phyloP scores from a whole-genome alignment of 2,113 vertebrate genomes.

The Anhinga rufa region DNA sequence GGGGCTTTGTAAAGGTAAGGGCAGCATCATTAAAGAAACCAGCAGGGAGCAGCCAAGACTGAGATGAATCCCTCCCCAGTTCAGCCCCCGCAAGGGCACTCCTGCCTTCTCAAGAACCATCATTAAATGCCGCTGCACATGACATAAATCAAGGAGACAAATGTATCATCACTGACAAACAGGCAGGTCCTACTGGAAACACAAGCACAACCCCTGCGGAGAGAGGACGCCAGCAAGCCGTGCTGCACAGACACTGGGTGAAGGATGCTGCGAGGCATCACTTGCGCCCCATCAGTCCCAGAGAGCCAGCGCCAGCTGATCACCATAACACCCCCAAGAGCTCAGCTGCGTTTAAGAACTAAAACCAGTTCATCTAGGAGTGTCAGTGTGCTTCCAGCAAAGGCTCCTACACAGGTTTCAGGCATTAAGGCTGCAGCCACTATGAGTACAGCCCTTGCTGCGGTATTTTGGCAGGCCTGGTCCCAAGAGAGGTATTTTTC shows the following conservation, averaged over 20 bases:
- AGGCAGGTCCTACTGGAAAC: neutral
- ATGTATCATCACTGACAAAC: accelerated
- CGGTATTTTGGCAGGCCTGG: neutral
- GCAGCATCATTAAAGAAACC: neutral
- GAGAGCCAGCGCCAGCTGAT: neutral
- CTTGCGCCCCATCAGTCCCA: neutral
- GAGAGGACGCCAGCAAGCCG: neutral
- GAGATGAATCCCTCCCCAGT: neutral
- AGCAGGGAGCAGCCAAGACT: neutral
- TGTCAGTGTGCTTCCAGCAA: neutral
- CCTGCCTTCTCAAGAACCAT: neutral
- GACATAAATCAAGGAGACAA: neutral
- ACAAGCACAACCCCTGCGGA: neutral
- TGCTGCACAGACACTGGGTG: neutral
- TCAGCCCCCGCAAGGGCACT: neutral
- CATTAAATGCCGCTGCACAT: neutral
- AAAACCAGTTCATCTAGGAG: neutral
- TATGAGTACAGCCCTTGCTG: neutral
- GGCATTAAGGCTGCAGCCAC: neutral
- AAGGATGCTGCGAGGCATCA: neutral
- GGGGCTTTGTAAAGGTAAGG: neutral
- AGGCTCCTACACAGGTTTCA: neutral
- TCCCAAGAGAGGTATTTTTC: neutral
- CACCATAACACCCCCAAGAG: neutral
- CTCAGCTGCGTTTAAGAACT: neutral